Conservation (phyloP, 2,797 vertebrate species). For the Scarus forsteni region DNA sequence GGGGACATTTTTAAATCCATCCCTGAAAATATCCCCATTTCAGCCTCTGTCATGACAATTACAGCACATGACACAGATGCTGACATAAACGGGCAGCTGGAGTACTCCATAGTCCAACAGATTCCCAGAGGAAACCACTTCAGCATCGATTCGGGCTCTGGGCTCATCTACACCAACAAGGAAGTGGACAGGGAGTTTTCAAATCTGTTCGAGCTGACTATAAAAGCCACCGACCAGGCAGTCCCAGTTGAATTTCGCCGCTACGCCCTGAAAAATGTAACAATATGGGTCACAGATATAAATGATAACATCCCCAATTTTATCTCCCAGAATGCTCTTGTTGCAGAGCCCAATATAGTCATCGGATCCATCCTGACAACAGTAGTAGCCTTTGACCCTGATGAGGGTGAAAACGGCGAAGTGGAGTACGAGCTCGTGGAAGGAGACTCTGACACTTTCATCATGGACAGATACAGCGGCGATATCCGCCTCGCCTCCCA, state of each 20-base stretch:
- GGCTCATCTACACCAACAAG: constrained; percentile 89
- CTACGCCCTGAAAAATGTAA: constrained; percentile 95
- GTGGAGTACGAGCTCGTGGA: constrained; percentile 96
- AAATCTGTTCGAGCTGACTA: constrained; percentile 94
- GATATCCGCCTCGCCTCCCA: constrained; percentile 93
- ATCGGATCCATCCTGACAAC: constrained; percentile 95
- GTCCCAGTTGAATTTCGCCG: constrained; percentile 92
- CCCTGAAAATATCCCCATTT: constrained; percentile 92
- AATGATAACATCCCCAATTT: constrained; percentile 96
- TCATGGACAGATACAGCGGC: constrained; percentile 96
- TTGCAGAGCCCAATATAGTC: constrained; percentile 91
- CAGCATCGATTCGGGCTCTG: constrained; percentile 87
- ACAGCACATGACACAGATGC: constrained; percentile 95
- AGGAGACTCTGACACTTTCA: constrained; percentile 93
- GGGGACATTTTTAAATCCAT: constrained; percentile 98
- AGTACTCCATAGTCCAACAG: constrained; percentile 94
- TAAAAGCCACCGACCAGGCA: constrained; percentile 95
- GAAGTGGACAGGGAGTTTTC: constrained; percentile 97
- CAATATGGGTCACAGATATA: constrained; percentile 94
- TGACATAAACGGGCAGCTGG: constrained; percentile 94
- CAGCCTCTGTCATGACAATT: constrained; percentile 91
- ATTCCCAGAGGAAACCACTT: constrained; percentile 94
- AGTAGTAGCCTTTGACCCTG: constrained; percentile 93
- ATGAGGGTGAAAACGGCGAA: constrained; percentile 95
- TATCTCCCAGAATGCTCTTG: constrained; percentile 93